Percentiles rank a stretch among this genome's conserved stretches.
Evolutionary conservation across 2,113 vertebrate genomes (phyloP).

Genomic region (Aspiorhynchus laticeps): DNA sequence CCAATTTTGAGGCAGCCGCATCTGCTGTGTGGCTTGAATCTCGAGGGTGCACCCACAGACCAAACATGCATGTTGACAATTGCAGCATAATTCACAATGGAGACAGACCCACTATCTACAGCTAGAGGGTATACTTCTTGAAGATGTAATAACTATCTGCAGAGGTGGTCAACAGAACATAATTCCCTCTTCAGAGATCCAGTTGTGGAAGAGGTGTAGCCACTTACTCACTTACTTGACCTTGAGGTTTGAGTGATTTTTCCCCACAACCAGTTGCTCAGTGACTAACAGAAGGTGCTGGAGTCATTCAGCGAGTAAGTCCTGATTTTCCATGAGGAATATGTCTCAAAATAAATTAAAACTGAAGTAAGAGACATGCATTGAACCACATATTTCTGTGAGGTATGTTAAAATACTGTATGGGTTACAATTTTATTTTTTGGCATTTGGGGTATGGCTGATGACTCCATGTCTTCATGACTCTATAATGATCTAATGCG

Average conservation of each 20-base stretch:
- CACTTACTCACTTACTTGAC: background rate
- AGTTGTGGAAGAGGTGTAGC: background rate
- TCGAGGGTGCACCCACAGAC: background rate
- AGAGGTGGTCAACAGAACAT: background rate
- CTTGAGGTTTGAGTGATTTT: constrained; percentile 14
- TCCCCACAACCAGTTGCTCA: background rate
- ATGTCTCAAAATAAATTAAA: background rate
- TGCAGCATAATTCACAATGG: background rate
- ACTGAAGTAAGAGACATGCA: background rate
- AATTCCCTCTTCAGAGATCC: background rate
- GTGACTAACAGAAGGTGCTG: background rate
- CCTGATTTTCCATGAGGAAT: background rate
- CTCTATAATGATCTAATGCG: background rate
- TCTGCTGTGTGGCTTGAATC: background rate
- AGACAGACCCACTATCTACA: background rate
- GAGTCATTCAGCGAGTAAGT: background rate
- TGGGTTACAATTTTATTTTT: background rate
- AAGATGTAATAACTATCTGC: background rate
- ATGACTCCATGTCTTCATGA: background rate
- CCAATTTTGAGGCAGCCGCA: background rate
- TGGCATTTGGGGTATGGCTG: background rate
- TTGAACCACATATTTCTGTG: background rate
- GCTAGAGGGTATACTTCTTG: background rate
- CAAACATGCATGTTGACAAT: background rate
- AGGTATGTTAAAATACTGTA: background rate